Evolutionary conservation across 1,140 invertebrate genomes (phyloP), one percentile per base, ranked within the genome.

Genomic region (Heliconius himera): DNA sequence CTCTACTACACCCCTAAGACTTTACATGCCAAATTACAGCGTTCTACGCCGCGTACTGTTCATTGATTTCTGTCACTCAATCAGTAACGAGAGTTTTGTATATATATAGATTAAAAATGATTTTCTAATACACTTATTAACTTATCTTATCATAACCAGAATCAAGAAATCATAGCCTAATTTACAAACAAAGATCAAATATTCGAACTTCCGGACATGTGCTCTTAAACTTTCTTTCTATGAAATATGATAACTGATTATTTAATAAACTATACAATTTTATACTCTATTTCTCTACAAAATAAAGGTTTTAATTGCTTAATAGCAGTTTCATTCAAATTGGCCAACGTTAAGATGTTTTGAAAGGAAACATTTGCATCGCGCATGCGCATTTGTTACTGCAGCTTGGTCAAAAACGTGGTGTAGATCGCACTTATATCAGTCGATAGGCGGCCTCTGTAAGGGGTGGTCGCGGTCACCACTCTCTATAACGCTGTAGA

Each of bases 371-470:
- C 84, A 83, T 83, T 87, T 91, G 89, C 87, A 89, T 75, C 60
- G 79, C 89, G 89, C 89, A 87, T 88, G 90, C 91, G 90, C 83
- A 20, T 41, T 85, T 66, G 74, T 71, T 82, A 87, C 85, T 92
- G 90, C 91, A 92, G 90, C 85, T 90, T 86, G 85, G 85, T 83
- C 82, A 77, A 81, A 80, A 82, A 80, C 81, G 81, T 88, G 85
- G 83, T 85, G 85, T 84, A 84, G 78, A 78, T 73, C 80, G 79
- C 81, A 78, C 77, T 76, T 82, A 80, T 90, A 87, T 90, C 89
- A 92, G 91, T 92, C 91, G 89, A 92, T 92, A 92, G 87, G 81
- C 83, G 72, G 66, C 81, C 81, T 74, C 79, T 76, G 72, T 20
- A 41, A 72, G 80, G 84, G 84, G 41, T 75, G 83, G 85, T 81